Percentiles rank a stretch among this genome's conserved stretches.
phyloP scores from a whole-genome alignment of 2,888 invertebrate species.

The Drosophila borborema region DNA sequence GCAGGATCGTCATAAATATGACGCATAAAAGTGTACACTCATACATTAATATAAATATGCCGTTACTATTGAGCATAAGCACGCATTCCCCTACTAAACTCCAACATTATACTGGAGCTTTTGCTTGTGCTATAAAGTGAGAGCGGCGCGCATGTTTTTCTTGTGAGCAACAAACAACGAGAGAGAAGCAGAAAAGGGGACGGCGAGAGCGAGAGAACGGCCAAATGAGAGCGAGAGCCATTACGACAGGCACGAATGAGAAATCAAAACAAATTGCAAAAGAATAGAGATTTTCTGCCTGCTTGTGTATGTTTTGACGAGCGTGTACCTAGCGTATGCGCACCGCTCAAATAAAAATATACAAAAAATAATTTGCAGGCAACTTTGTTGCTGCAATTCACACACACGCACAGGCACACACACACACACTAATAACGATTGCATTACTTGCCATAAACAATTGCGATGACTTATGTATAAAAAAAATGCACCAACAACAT shows the following conservation, averaged over 20 bases:
- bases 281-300: slow-evolving; percentile 77
- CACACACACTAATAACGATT: slow-evolving; percentile 34
- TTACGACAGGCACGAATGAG: slow-evolving; percentile 49
- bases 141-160: slow-evolving; percentile 51
- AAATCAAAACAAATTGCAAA: slow-evolving; percentile 79
- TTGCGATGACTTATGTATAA: slow-evolving; percentile 41
- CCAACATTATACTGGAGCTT: slow-evolving; percentile 30
- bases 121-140: slow-evolving; percentile 23
- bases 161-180: slow-evolving; percentile 32
- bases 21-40: slow-evolving; percentile 25
- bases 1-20: slow-evolving; percentile 47
- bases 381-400: slow-evolving; percentile 55
- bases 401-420: slow-evolving; percentile 45
- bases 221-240: slow-evolving; percentile 42
- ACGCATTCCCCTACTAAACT: slow-evolving; percentile 17
- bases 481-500: slow-evolving; percentile 46
- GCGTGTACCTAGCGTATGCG: slow-evolving; percentile 81
- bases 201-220: slow-evolving; percentile 20
- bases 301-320: slow-evolving; percentile 82
- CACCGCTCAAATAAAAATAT: slow-evolving; percentile 71
- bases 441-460: slow-evolving; percentile 69
- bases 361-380: slow-evolving; percentile 71
- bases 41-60: slow-evolving; percentile 21
- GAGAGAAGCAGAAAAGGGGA: slow-evolving; percentile 14
- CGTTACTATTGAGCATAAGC: slow-evolving; percentile 27